Base-by-base conservation (phyloP, 2,888 invertebrate species). In the Hypercompe scribonia region DNA sequence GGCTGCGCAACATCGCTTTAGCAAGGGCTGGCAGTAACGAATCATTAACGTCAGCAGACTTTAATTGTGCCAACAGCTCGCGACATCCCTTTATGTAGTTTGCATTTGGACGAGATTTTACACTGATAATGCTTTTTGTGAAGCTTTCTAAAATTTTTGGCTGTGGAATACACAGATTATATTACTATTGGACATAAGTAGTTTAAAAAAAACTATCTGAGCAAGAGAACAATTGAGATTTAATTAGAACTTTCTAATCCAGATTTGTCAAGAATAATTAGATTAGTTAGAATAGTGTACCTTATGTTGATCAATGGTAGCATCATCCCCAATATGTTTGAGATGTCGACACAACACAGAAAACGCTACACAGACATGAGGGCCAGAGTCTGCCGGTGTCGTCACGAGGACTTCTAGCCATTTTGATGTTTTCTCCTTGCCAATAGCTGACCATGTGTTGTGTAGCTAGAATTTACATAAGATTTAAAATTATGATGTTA, bases 1-100 rank as follows among this genome's bases (percentile, higher is more conserved):
- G 99, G 93, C 98, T 99, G 70, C 99, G 96, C 42, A 99, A 95
- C 97, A 99, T 97, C 33, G 98, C 97, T 90, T 99, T 99, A 90
- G 99, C 98, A 72, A 99, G 94, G 2, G 98, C 97, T 0, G 99
- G 99, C 77, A 99, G 94, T 65, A 99, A 91, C 11, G 94, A 94
- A 66, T 96, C 96, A 86, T 97, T 97, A 84, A 99, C 98, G 70
- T 98, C 98, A 0, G 96, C 96, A 76, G 96, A 95, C 31, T 94
- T 95, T 24, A 98, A 90, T 73, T 96, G 94, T 28, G 95, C 96
- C 36, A 99, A 93, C 70, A 98, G 93, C 28, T 97, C 96, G 46
- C 96, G 95, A 86, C 97, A 97, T 0, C 97, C 97, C 76, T 95
- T 94, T 70, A 98, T 97, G 78, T 97, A 95, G 84, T 97, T 96